A percentile compares a stretch with the other conserved stretches of the same genome.
These are phyloP conservation scores for Rostratula benghalensis DNA, from an alignment of 2,113 vertebrate genomes.

Conservation along the genomic window DNA sequence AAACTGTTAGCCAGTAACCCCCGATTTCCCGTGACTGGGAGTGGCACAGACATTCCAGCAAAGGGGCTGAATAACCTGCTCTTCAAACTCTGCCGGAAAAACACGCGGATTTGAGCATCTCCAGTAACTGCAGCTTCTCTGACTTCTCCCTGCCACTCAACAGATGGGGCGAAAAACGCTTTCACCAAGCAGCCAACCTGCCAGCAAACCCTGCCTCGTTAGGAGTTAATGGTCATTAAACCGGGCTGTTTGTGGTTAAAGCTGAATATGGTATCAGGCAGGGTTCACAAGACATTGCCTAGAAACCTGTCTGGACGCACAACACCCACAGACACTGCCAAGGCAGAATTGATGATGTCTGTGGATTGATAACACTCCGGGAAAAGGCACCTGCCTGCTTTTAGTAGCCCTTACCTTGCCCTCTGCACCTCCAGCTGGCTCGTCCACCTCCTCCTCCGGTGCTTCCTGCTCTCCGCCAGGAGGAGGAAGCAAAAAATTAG, in stretches of 20 bases:
- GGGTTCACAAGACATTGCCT: not conserved
- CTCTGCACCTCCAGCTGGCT: constrained; percentile 77
- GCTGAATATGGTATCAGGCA: not conserved
- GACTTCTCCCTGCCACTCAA: not conserved
- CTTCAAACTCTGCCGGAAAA: not conserved
- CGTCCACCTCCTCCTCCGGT: constrained; percentile 82
- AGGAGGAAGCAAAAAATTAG: constrained; percentile 79
- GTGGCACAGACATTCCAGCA: not conserved
- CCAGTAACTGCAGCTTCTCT: not conserved
- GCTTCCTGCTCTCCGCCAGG: constrained; percentile 81
- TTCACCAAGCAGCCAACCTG: not conserved
- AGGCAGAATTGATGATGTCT: not conserved
- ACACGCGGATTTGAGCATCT: not conserved
- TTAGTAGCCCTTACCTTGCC: constrained; percentile 78
- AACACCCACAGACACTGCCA: too few relatives aligned
- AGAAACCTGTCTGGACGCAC: not conserved
- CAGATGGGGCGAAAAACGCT: not conserved
- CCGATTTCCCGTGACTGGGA: not conserved
- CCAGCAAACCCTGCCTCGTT: not conserved
- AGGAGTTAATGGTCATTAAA: not conserved
- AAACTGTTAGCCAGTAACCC: not conserved
- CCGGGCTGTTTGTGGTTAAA: not conserved
- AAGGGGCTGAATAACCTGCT: not conserved
- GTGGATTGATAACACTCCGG: rapidly evolving
- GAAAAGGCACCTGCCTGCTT: not conserved